Evolutionary conservation across 2,113 vertebrate species (phyloP).

Genomic region (Isurus oxyrinchus): DNA sequence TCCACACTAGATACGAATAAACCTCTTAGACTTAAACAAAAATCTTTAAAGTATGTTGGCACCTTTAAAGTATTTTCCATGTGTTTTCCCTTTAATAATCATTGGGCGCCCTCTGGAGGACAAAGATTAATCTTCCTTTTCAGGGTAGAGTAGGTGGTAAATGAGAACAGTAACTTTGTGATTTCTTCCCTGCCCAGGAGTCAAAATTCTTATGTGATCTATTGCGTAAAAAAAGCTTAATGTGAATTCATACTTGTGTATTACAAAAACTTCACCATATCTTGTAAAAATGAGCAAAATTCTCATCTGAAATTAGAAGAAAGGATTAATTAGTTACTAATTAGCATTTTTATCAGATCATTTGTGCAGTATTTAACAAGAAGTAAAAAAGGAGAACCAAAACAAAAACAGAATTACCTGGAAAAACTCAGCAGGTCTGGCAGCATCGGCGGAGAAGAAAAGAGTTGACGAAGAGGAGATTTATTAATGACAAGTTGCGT

Average conservation of each 20-base stretch:
- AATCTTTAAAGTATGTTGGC: neutral
- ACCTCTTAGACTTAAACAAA: neutral
- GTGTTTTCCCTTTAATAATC: neutral
- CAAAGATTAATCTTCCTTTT: neutral
- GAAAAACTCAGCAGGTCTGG: too few species aligned
- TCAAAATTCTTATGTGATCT: too few species aligned
- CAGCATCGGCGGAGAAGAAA: too few species aligned
- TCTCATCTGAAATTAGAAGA: neutral
- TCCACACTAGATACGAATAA: neutral
- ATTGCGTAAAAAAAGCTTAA: neutral
- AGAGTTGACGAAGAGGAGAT: too few species aligned
- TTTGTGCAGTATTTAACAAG: neutral
- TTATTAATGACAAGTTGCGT: neutral
- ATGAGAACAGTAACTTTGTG: neutral
- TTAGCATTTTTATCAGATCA: neutral
- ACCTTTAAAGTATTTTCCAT: neutral
- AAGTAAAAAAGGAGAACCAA: neutral
- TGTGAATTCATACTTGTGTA: neutral
- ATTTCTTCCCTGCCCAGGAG: too few species aligned
- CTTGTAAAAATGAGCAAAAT: neutral
- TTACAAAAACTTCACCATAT: neutral
- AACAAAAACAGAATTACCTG: too few species aligned
- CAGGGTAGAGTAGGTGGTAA: neutral
- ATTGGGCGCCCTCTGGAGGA: slow-evolving; percentile 13
- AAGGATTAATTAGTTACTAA: neutral